Conservation (phyloP, 2,113 vertebrate genomes). For the Corythoichthys intestinalis region DNA sequence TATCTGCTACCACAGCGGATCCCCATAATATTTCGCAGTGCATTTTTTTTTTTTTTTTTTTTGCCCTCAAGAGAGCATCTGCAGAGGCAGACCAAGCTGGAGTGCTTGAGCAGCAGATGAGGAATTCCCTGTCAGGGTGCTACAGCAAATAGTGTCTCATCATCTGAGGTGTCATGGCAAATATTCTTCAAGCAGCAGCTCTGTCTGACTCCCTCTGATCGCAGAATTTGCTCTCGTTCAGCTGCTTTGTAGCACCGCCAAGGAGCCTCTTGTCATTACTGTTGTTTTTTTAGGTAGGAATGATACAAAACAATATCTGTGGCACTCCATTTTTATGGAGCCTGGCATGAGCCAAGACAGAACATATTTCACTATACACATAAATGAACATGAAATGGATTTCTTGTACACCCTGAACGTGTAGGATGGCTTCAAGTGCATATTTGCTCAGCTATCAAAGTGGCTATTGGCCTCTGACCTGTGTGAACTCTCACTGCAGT, state of each 20-base stretch:
- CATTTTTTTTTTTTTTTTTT: conserved; percentile 17
- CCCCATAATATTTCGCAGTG: conserved; percentile 40
- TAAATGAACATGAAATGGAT: not conserved
- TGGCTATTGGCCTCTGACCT: conserved; percentile 8
- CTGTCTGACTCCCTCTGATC: not conserved
- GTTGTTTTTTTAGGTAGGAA: not conserved
- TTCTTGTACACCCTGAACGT: not conserved
- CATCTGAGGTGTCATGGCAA: conserved; percentile 66
- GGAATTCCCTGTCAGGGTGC: conserved; percentile 80
- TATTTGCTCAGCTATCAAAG: conserved; percentile 2
- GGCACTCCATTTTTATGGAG: not conserved
- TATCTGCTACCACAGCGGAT: conserved; percentile 14
- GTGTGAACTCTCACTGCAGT: not conserved
- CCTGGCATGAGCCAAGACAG: not conserved
- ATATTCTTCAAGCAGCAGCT: conserved; percentile 42
- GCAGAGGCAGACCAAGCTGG: conserved; percentile 57
- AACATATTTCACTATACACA: not conserved
- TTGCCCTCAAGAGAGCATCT: conserved; percentile 26
- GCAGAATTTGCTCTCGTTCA: not conserved
- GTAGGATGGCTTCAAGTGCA: not conserved
- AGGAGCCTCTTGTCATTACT: not conserved
- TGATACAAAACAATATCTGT: not conserved
- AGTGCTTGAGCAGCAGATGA: conserved; percentile 71
- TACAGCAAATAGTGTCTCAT: conserved; percentile 79
- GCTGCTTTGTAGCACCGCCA: not conserved